Conservation (phyloP, 2,797 vertebrate species). For the Phalanger gymnotis region DNA sequence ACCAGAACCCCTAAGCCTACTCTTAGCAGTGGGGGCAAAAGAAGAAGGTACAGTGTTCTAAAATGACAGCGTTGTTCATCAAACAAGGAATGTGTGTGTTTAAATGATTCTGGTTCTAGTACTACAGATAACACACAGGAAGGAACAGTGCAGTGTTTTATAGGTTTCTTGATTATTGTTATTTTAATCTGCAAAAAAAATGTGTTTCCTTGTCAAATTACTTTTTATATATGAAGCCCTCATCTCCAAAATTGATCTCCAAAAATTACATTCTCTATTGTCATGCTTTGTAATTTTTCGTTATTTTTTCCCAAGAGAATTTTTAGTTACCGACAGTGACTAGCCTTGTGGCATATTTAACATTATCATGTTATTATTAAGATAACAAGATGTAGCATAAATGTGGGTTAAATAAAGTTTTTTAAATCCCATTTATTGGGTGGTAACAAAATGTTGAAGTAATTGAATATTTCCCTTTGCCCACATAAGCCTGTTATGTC, state of each 20-base stretch:
- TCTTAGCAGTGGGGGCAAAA: slow-evolving; percentile 91
- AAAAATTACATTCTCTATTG: not conserved
- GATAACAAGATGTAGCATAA: slow-evolving; percentile 30
- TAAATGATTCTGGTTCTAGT: slow-evolving; percentile 87
- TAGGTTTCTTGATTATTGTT: slow-evolving; percentile 44
- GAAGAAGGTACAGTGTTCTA: slow-evolving; percentile 90
- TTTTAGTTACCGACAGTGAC: slow-evolving; percentile 26
- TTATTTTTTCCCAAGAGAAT: slow-evolving; percentile 44
- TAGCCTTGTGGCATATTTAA: not conserved
- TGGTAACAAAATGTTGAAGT: not conserved
- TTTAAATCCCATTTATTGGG: slow-evolving; percentile 29
- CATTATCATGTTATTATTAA: slow-evolving; percentile 26
- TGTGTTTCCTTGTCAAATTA: slow-evolving; percentile 11
- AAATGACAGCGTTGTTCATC: slow-evolving; percentile 30
- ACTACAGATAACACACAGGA: slow-evolving; percentile 98
- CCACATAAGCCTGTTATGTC: slow-evolving; percentile 21
- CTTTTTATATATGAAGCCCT: slow-evolving; percentile 37
- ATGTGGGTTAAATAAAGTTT: slow-evolving; percentile 21
- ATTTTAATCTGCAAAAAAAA: slow-evolving; percentile 6
- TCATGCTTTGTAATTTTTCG: slow-evolving; percentile 3
- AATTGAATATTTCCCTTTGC: slow-evolving; percentile 27
- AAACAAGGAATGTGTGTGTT: not conserved
- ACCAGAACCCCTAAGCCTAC: slow-evolving; percentile 94
- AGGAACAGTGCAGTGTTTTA: slow-evolving; percentile 87
- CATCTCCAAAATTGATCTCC: slow-evolving; percentile 16